These are phyloP conservation scores for Apistogramma diplotaenia DNA, from an alignment of 2,113 vertebrate genomes.

Conservation along the genomic window DNA sequence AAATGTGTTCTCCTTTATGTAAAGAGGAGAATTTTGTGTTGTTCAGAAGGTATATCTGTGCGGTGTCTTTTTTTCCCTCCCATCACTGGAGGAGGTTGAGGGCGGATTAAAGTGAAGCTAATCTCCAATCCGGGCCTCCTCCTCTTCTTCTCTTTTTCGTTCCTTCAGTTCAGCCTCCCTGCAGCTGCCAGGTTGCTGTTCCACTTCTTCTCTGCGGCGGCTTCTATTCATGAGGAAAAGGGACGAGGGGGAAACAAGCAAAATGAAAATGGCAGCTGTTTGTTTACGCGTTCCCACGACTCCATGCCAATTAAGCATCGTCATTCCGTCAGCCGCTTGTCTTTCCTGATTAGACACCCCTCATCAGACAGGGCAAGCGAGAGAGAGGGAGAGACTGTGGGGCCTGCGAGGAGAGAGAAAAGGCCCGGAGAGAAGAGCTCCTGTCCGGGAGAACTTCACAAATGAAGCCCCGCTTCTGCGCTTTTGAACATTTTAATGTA, in stretches of 20 bases:
- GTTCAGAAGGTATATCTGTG: conserved; percentile 34
- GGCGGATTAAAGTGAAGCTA: conserved; percentile 60
- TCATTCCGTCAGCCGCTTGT: conserved; percentile 77
- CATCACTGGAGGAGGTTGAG: conserved; percentile 41
- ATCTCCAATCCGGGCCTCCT: conserved; percentile 65
- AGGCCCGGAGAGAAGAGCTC: conserved; percentile 17
- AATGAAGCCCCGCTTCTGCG: background rate
- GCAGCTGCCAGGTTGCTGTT: conserved; percentile 74
- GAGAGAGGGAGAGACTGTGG: background rate
- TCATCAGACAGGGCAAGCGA: conserved; percentile 60
- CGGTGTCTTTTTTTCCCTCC: conserved; percentile 5
- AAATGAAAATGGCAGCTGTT: conserved; percentile 80
- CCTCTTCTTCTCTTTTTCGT: conserved; percentile 20
- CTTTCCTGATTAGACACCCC: conserved; percentile 76
- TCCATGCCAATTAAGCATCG: conserved; percentile 77
- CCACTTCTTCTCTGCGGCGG: conserved; percentile 60
- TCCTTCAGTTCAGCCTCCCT: conserved; percentile 53
- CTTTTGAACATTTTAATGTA: background rate
- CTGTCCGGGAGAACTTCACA: background rate
- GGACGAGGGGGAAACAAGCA: conserved; percentile 60
- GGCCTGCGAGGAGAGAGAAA: background rate
- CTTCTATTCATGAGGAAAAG: conserved; percentile 71
- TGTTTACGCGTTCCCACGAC: conserved; percentile 84
- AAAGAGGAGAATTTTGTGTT: conserved; percentile 9
- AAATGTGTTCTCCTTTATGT: conserved; percentile 31